Conservation (phyloP, 2,797 vertebrate species). For the Pampus argenteus region DNA sequence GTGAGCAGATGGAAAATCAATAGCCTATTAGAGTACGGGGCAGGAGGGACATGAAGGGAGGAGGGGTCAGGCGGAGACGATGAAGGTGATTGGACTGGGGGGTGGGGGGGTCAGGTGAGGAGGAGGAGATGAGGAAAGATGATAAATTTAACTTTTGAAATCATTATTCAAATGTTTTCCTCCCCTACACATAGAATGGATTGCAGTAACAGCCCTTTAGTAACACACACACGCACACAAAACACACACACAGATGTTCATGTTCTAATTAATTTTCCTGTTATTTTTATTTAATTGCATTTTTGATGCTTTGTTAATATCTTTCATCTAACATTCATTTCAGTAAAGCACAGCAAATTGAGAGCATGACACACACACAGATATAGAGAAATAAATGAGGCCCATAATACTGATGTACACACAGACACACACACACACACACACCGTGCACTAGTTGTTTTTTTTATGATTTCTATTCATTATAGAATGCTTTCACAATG, state of each 20-base stretch:
- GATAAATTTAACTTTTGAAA: not conserved
- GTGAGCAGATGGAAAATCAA: conserved; percentile 94
- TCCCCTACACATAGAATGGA: not conserved
- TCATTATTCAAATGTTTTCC: not conserved
- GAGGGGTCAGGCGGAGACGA: conserved; percentile 77
- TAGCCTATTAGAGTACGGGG: conserved; percentile 93
- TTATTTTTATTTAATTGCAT: conserved; percentile 36
- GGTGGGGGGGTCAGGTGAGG: not conserved
- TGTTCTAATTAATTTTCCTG: conserved; percentile 26
- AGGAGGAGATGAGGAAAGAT: not conserved
- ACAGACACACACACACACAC: conserved; percentile 2
- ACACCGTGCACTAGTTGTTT: conserved; percentile 10
- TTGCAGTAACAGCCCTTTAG: not conserved
- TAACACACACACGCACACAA: not conserved
- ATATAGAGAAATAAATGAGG: not conserved
- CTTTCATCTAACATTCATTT: conserved; percentile 12
- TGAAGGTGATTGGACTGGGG: conserved; percentile 57
- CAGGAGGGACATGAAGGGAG: conserved; percentile 70
- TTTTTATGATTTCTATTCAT: conserved; percentile 29
- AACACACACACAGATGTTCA: conserved; percentile 22
- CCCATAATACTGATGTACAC: not conserved
- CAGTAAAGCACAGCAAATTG: conserved; percentile 10
- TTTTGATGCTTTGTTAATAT: conserved; percentile 20
- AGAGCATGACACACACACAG: not conserved
- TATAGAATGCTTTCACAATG: conserved; percentile 15